Evolutionary conservation across 2,113 vertebrate genomes (phyloP), one percentile per base, ranked within the genome.

Genomic region (Poeciliopsis turrubarensis): DNA sequence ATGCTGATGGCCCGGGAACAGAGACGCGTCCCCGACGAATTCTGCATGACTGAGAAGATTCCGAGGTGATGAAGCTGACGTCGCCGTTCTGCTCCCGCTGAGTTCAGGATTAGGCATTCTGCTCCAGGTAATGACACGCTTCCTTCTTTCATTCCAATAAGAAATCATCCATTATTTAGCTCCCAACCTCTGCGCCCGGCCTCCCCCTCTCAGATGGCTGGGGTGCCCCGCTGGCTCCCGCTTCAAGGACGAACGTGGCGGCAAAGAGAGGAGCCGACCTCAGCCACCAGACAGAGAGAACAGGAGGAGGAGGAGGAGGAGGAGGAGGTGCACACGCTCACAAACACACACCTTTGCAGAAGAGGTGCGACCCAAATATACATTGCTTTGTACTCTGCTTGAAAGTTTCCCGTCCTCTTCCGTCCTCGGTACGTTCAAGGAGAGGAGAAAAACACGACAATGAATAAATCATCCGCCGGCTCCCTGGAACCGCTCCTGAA

Each of bases 141-240:
- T 77, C 74, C 84, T 75, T 81, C 63, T 84, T 91, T 87, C 86
- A 90, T 93, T 94, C 90, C 91, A 93, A 92, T 91, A 90, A 91
- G 85, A 93, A 93, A 91, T 91, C 87, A 93, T 92, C 90, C 91
- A 93, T 93, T 93, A 94, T 94, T 94, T 91, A 94, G 87, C 89
- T 92, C 84, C 75, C 78, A 87, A 91, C 89, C 91, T 89, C 86
- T 86, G 72, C 82, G 81, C 80, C 85, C 72, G 73, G 32, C 80
- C 83, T 34, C 9, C 65, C 26, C 61, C 27, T 88, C 54, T 88
- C 54, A 81, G 86, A 92, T 89, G 57, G 74, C 39, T 19, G 51
- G 79, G 89, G 90, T 89, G 83, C 91, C 94, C 93, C 57, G 90
- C 92, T 94, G 93, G 70, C 90, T 81, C 75, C 82, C 89, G 86